These are phyloP conservation scores for Ochropacha duplaris DNA, from an alignment of 2,888 invertebrate species.

Conservation along the genomic window DNA sequence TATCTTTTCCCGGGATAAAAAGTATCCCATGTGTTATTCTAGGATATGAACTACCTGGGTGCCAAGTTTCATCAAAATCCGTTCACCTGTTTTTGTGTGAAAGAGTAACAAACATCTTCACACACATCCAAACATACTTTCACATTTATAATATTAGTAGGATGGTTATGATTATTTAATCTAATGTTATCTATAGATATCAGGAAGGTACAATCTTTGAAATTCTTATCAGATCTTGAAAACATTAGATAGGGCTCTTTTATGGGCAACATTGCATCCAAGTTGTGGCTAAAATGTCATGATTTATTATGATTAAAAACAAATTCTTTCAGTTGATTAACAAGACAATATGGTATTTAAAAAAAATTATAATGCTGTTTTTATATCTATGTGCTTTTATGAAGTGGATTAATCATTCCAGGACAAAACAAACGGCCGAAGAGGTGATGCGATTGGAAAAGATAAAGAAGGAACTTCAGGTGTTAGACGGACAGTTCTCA, in stretches of 20 bases:
- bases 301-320: constrained; percentile 32
- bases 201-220: neutral
- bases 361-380: neutral
- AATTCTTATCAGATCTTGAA: neutral
- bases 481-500: constrained; percentile 86
- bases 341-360: constrained; percentile 52
- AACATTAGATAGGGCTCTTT: neutral
- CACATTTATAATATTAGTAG: no score
- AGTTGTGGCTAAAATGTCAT: constrained; percentile 8
- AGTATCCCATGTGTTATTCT: no score
- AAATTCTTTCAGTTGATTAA: constrained; percentile 49
- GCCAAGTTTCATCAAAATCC: no score
- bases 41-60: no score
- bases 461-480: constrained; percentile 84
- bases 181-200: neutral
- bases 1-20: no score
- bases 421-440: constrained; percentile 88
- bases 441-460: constrained; percentile 85
- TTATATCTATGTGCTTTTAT: neutral
- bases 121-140: no score
- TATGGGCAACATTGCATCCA: constrained; percentile 1
- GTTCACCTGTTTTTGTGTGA: no score
- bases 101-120: no score
- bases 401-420: constrained; percentile 43
- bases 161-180: neutral